Base-by-base conservation (phyloP, 2,113 vertebrate species). In the Aepyceros melampus region DNA sequence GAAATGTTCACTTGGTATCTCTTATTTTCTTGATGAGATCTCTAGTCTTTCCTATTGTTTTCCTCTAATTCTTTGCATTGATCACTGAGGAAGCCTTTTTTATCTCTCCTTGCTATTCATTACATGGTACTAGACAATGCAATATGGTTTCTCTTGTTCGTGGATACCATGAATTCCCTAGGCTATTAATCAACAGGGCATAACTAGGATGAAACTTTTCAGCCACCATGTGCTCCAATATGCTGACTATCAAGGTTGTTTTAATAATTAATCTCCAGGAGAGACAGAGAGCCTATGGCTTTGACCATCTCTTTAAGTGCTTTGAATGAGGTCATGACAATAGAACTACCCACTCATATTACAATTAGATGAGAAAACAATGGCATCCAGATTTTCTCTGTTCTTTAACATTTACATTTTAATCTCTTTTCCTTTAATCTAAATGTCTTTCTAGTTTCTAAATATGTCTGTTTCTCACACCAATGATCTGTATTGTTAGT, bases 191-290 rank as follows among this genome's bases (percentile, higher is more conserved):
- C 93, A 94, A 55, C 25, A 88, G 29, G 53, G 29, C 60, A 78
- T 94, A 96, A 93, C 51, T 81, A 84, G 81, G 40, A 95, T 87
- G 76, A 93, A 98, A 43, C 31, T 36, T 53, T 95, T 90, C 31
- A 95, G 91, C 33, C 58, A 88, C 53, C 78, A 62, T 88, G 58
- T 93, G 47, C 33, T 90, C 62, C 62, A 89, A 33, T 87, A 85
- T 89, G 71, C 92, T 97, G 71, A 97, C 93, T 89, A n/a, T 33
- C 36, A 14, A 92, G 25, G n/a, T 58, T 58, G 21, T 90, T 29
- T 43, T 95, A 60, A 81, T 97, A 97, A 84, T 84, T 82, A 95
- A 33, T 40, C 81, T 94, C 74, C 19, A 90, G 95, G 90, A 45
- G 60, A 86, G 9, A 87, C 9, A 92, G 40, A 83, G 36, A 23